Evolutionary conservation across 2,888 invertebrate species (phyloP).

Genomic region (Acheta domesticus): DNA sequence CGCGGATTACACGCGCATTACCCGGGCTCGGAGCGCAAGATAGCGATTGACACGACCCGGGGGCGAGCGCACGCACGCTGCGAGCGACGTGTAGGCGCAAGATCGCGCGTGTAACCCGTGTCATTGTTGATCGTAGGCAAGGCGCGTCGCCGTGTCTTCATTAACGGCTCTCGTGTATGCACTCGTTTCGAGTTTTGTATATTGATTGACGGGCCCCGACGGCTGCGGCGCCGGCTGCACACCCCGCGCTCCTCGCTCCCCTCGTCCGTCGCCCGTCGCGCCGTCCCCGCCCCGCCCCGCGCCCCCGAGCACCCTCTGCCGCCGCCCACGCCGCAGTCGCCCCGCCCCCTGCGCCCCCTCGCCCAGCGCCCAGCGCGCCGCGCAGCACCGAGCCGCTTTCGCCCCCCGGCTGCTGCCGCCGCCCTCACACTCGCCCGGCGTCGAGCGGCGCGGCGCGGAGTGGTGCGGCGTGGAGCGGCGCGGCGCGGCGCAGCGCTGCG

Average conservation of each 20-base stretch:
- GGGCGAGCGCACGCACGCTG: no score
- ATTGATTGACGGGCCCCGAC: neutral
- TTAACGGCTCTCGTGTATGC: neutral
- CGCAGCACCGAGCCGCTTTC: neutral
- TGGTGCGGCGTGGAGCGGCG: no score
- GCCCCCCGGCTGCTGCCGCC: neutral
- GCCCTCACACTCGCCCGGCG: neutral
- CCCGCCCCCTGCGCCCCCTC: no score
- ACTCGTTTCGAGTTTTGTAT: conserved; percentile 18
- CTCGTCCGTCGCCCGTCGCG: neutral
- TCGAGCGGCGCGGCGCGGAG: no score
- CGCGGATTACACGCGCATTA: no score
- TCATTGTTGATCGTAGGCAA: neutral
- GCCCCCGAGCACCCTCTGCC: no score
- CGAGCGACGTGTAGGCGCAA: no score
- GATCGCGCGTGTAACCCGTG: neutral
- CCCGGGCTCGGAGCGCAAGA: no score
- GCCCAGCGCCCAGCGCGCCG: neutral
- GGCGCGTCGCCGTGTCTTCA: neutral
- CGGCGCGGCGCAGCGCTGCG: no score
- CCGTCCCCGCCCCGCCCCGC: no score
- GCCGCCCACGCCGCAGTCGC: no score
- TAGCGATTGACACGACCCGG: no score
- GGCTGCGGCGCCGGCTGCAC: neutral
- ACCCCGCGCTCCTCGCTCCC: neutral